Base-by-base conservation (phyloP, 2,113 vertebrate species). In the Lutjanus erythropterus region DNA sequence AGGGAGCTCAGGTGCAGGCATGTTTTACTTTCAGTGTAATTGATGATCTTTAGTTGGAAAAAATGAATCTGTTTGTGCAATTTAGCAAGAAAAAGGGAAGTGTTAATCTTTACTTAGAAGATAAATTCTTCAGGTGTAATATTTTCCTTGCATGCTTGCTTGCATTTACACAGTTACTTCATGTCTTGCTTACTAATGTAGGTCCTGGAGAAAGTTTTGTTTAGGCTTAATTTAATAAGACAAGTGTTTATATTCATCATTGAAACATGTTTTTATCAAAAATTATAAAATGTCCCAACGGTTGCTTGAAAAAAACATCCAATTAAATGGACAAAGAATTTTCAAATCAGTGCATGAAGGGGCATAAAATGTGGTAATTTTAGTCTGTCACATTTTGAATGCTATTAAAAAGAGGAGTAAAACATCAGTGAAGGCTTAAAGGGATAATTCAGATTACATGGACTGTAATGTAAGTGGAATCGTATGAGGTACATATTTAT, bases 11-110 rank as follows among this genome's bases (percentile, higher is more conserved):
- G 75, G 46, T 82, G 72, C 55, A 81, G 77, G 59, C 11, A 15
- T 21, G 25, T 76, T 70, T 78, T 60, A 66, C 58, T 80, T 67
- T 71, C 50, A 71, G 3, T 37, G 31, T 86, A 81, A 84, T 53
- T 74, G 61, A 60, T 87, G 50, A 37, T 21, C 68, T 75, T 80
- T 60, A 55, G 31, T 33, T 72, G 52, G 39, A 73, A 37, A 72
- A 78, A 66, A 62, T 41, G 2, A 78, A 50, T 47, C 12, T 39
- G 52, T 37, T 37, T 55, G 44, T 83, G 53, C 71, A 79, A 46
- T 78, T 86, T 71, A 64, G 70, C 29, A 39, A 73, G 46, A 72
- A 71, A 55, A 73, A 60, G 18, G 18, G 41, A 72, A 71, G 33
- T 65, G 56, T 23, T 71, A 47, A 47, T 23, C 46, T 81, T 59